A percentile compares a stretch with the other conserved stretches of the same genome.
These are phyloP conservation scores for Drosophila insularis DNA, from an alignment of 1,140 invertebrate species.

Conservation along the genomic window DNA sequence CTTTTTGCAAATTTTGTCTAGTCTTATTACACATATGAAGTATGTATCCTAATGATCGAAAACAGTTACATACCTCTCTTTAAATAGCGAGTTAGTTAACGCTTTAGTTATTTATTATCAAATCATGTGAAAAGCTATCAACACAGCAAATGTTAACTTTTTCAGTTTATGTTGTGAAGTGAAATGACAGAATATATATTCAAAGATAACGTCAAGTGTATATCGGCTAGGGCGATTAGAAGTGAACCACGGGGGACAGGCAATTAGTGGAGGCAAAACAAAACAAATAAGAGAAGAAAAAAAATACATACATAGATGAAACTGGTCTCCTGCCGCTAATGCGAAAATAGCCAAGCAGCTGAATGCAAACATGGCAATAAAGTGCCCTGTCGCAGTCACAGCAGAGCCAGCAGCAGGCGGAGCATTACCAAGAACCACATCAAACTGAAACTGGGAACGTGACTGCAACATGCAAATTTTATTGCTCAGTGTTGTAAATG, in stretches of 20 bases:
- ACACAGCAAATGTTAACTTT: background rate
- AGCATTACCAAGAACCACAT: conserved; percentile 11
- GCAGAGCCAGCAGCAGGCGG: conserved; percentile 4
- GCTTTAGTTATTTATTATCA: background rate
- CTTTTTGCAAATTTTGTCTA: no score
- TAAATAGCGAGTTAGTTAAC: no score
- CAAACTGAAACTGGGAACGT: conserved; percentile 28
- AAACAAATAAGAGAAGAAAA: background rate
- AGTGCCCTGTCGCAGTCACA: conserved; percentile 24
- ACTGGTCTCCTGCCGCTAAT: conserved; percentile 9
- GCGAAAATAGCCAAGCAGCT: conserved; percentile 3
- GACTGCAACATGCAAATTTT: conserved; percentile 51
- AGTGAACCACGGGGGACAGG: background rate
- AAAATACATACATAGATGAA: conserved; percentile 1
- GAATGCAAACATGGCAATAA: conserved; percentile 34
- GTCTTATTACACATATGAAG: no score
- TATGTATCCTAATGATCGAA: no score
- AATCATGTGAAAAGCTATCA: background rate
- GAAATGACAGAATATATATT: conserved; percentile 5
- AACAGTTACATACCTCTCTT: no score
- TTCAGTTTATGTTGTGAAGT: background rate
- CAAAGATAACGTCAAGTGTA: background rate
- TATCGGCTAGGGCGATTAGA: background rate
- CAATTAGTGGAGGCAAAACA: conserved; percentile 16
- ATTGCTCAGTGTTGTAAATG: conserved; percentile 21